A percentile compares a stretch with the other conserved stretches of the same genome.
Evolutionary conservation across 2,797 vertebrate species (phyloP).

Genomic region (Limnodromus scolopaceus): DNA sequence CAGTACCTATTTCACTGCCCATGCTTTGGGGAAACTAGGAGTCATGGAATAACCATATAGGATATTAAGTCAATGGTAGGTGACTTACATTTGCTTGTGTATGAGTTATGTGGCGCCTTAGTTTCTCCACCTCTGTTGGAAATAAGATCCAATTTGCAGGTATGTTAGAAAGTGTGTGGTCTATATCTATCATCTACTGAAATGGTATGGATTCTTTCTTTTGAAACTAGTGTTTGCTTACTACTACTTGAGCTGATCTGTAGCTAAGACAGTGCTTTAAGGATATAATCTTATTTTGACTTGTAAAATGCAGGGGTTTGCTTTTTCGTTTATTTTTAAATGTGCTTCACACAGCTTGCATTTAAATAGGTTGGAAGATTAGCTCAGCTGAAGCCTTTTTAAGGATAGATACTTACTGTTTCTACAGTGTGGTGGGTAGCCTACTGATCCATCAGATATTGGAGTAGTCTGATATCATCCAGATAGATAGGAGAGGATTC

Average conservation of each 20-base stretch:
- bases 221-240: background rate
- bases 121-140: background rate
- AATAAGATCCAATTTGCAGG: background rate
- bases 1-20: background rate
- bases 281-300: background rate
- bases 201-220: background rate
- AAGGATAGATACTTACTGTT: background rate
- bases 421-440: background rate
- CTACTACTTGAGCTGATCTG: background rate
- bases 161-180: background rate
- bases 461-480: background rate
- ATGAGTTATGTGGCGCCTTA: background rate
- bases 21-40: background rate
- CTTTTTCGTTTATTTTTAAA: conserved; percentile 25
- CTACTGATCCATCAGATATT: background rate
- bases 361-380: background rate
- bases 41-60: background rate
- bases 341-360: background rate
- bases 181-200: background rate
- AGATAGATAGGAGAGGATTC: background rate
- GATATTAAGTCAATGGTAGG: background rate
- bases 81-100: background rate
- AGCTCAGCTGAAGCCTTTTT: background rate
- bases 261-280: background rate
- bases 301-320: background rate